Conservation (phyloP, 2,797 vertebrate species). For the Strix occidentalis region DNA sequence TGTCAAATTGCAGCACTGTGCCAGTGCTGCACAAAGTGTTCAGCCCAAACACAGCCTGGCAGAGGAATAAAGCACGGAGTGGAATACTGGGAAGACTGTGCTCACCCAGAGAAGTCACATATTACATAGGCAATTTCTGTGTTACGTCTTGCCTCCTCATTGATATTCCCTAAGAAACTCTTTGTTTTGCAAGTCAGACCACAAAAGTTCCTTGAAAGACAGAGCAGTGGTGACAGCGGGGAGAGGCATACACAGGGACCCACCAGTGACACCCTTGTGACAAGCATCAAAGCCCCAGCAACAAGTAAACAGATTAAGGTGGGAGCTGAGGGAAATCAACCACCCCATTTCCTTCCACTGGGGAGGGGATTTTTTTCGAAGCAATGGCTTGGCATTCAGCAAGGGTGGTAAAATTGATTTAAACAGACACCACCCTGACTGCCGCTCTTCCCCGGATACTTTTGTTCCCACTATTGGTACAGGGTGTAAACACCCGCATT, state of each 20-base stretch:
- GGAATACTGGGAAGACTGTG: slow-evolving; percentile 5
- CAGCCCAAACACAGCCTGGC: not conserved
- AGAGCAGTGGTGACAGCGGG: slow-evolving; percentile 1
- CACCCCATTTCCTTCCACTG: not conserved
- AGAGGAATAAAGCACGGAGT: not conserved
- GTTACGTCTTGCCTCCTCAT: not conserved
- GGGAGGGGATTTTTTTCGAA: not conserved
- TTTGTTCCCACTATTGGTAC: not conserved
- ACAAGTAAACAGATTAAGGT: slow-evolving; percentile 40
- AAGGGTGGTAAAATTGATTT: slow-evolving; percentile 52
- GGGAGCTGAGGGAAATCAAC: not conserved
- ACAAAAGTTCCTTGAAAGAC: slow-evolving; percentile 48
- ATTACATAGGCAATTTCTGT: not conserved
- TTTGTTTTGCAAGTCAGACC: not conserved
- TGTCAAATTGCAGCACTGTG: not conserved
- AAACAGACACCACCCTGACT: not conserved
- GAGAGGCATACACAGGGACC: not conserved
- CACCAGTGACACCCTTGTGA: not conserved
- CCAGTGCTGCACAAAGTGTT: slow-evolving; percentile 49
- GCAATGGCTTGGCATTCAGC: not conserved
- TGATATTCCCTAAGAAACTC: slow-evolving; percentile 18
- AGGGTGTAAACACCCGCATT: not conserved
- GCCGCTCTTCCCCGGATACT: not conserved
- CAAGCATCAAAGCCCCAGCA: not conserved
- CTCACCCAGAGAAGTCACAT: not conserved